Evolutionary conservation across 2,888 invertebrate genomes (phyloP).

Genomic region (Ennomos quercinarius): DNA sequence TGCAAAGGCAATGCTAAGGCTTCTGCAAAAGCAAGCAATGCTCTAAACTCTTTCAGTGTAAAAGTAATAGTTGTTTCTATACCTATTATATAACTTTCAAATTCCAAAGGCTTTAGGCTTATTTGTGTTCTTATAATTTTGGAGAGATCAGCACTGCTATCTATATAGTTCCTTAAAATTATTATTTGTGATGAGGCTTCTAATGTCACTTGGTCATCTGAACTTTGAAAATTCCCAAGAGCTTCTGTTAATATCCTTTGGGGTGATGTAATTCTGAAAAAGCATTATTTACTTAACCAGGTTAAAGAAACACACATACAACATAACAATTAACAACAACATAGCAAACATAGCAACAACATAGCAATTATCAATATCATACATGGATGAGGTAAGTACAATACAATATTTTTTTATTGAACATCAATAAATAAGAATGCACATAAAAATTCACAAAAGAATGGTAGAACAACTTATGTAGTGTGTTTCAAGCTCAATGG

Average conservation of each 20-base stretch:
- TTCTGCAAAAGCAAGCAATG: slow-evolving; percentile 92
- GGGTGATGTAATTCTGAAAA: slow-evolving; percentile 84
- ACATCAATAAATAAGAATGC: too few relatives aligned
- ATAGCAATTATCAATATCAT: too few relatives aligned
- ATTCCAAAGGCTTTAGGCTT: slow-evolving; percentile 89
- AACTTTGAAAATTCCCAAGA: slow-evolving; percentile 91
- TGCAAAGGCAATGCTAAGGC: slow-evolving; percentile 88
- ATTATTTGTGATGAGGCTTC: slow-evolving; percentile 88
- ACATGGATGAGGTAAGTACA: background rate
- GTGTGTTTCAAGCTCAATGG: too few relatives aligned
- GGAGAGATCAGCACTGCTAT: slow-evolving; percentile 86
- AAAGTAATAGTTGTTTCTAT: slow-evolving; percentile 91
- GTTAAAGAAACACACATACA: too few relatives aligned
- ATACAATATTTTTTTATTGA: too few relatives aligned
- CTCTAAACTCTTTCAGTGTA: slow-evolving; percentile 93
- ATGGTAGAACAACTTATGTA: too few relatives aligned
- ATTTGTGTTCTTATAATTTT: slow-evolving; percentile 92
- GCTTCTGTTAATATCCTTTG: slow-evolving; percentile 90
- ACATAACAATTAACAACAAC: too few relatives aligned
- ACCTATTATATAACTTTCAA: slow-evolving; percentile 88
- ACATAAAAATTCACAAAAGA: too few relatives aligned
- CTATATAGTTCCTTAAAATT: slow-evolving; percentile 91
- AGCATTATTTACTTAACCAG: background rate
- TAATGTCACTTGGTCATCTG: slow-evolving; percentile 93
- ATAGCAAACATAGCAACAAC: too few relatives aligned